A percentile compares a stretch with the other conserved stretches of the same genome.
Evolutionary conservation across 2,797 vertebrate genomes (phyloP).

Genomic region (Oryzias sinensis): DNA sequence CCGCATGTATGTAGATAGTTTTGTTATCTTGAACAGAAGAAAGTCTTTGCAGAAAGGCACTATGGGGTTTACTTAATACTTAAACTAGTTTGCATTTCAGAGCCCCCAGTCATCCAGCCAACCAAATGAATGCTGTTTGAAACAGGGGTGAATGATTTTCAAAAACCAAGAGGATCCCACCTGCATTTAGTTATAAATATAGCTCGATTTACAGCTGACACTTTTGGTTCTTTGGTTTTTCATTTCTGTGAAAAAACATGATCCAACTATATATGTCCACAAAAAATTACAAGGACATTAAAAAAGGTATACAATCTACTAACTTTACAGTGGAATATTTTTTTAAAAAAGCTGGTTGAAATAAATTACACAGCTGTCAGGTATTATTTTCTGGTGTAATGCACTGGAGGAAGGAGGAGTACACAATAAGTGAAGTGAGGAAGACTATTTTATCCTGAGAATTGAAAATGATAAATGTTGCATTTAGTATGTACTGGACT

Average conservation of each 20-base stretch:
- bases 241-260: no score
- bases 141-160: neutral
- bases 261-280: no score
- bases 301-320: no score
- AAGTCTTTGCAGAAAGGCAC: no score
- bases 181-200: neutral
- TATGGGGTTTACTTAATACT: neutral
- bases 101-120: neutral
- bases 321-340: no score
- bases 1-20: no score
- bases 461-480: conserved; percentile 1
- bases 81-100: neutral
- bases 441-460: neutral
- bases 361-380: no score
- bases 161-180: neutral
- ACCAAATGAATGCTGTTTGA: neutral
- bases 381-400: no score
- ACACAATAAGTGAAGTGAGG: neutral
- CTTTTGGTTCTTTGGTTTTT: conserved; percentile 8
- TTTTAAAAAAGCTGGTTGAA: no score
- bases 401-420: no score
- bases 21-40: no score
- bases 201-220: conserved; percentile 7
- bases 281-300: no score
- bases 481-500: conserved; percentile 5